phyloP scores from a whole-genome alignment of 2,888 invertebrate genomes.

The Buathra laborator region DNA sequence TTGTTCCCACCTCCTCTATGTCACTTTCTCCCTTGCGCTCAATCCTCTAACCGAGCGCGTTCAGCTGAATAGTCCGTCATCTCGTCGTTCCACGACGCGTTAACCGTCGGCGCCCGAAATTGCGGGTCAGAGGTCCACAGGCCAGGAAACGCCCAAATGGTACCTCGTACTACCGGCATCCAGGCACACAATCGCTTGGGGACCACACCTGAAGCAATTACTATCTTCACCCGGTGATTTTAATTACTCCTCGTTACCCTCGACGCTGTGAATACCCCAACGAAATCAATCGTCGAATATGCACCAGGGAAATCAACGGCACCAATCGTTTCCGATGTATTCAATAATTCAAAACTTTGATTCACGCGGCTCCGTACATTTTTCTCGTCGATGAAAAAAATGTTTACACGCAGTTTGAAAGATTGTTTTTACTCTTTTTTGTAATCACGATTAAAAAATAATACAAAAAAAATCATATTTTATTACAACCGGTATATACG shows the following conservation, averaged over 20 bases:
- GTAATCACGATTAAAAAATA: neutral
- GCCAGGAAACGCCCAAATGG: slow-evolving; percentile 45
- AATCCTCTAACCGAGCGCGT: neutral
- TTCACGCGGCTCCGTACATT: neutral
- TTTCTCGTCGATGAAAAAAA: neutral
- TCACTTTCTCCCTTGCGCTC: neutral
- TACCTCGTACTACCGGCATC: slow-evolving; percentile 35
- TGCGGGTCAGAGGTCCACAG: slow-evolving; percentile 45
- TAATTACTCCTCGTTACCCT: slow-evolving; percentile 65
- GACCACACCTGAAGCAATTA: slow-evolving; percentile 56
- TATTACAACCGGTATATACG: no score
- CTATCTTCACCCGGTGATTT: slow-evolving; percentile 56
- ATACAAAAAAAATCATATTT: no score
- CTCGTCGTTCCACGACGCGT: slow-evolving; percentile 53
- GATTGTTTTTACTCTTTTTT: neutral
- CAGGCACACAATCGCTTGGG: slow-evolving; percentile 55
- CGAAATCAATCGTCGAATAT: slow-evolving; percentile 30
- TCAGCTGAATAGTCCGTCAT: slow-evolving; percentile 55
- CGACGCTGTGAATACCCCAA: slow-evolving; percentile 11
- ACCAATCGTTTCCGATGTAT: neutral
- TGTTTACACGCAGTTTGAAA: neutral
- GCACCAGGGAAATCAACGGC: slow-evolving; percentile 5
- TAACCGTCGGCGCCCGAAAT: slow-evolving; percentile 60
- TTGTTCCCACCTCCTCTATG: slow-evolving; percentile 24
- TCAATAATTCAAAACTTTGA: neutral